Evolutionary conservation across 2,113 vertebrate genomes (phyloP).

Genomic region (Chloropsis hardwickii): DNA sequence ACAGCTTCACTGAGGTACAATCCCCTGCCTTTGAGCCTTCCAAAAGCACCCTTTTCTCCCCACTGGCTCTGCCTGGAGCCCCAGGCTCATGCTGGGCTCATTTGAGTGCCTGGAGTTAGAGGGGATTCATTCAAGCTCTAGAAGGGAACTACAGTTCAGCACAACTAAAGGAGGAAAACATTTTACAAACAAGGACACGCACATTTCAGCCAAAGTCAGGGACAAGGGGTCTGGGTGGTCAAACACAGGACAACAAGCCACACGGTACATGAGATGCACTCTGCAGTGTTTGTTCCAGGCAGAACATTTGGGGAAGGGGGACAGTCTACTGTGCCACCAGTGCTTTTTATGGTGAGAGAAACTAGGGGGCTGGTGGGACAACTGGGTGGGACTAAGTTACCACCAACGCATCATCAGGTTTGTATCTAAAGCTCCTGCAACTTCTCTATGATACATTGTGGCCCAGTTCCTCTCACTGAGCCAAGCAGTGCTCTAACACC

Average conservation of each 20-base stretch:
- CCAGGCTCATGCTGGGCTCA: not conserved
- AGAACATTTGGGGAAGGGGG: not conserved
- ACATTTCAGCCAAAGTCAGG: not conserved
- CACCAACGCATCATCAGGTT: not conserved
- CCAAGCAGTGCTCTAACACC: not conserved
- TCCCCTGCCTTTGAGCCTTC: not conserved
- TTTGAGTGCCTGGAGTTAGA: not conserved
- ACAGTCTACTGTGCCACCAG: not conserved
- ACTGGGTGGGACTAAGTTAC: not conserved
- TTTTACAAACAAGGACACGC: not conserved
- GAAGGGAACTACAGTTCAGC: not conserved
- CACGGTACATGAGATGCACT: not conserved
- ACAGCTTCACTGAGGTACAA: not conserved
- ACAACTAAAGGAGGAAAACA: not conserved
- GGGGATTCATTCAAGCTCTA: not conserved
- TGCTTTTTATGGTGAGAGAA: not conserved
- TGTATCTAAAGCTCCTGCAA: not conserved
- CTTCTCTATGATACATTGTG: not conserved
- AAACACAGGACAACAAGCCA: not conserved
- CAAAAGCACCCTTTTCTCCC: accelerated
- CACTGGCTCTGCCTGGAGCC: not conserved
- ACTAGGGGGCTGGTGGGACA: not conserved
- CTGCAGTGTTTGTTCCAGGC: not conserved
- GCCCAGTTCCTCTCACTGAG: not conserved
- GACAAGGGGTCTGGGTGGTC: not conserved